Evolutionary conservation across 2,888 invertebrate species (phyloP).

Genomic region (Slavum lentiscoides): DNA sequence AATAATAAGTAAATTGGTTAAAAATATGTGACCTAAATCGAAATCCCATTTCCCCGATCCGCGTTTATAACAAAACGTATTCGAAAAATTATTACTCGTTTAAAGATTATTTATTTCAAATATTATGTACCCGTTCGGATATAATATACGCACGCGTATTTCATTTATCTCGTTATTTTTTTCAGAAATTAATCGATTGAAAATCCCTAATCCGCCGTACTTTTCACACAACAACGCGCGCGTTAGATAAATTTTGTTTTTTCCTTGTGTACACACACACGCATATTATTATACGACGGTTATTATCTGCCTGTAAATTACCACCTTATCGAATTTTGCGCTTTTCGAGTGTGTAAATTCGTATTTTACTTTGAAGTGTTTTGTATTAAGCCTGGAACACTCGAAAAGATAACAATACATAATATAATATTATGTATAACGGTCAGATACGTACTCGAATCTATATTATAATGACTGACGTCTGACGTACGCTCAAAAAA

Average conservation of each 20-base stretch:
- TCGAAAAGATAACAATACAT: slow-evolving; percentile 9
- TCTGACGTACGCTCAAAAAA: not conserved
- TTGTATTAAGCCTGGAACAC: slow-evolving; percentile 24
- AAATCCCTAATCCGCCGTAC: slow-evolving; percentile 4
- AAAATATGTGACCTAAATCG: too few relatives aligned
- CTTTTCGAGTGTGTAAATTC: not conserved
- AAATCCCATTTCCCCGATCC: too few relatives aligned
- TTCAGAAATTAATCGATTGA: not conserved
- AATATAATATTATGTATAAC: too few relatives aligned
- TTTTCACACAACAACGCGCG: not conserved
- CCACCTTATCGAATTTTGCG: not conserved
- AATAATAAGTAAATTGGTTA: too few relatives aligned
- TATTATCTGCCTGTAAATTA: not conserved
- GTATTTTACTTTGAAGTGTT: slow-evolving; percentile 14
- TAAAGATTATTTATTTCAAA: too few relatives aligned
- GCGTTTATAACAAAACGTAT: too few relatives aligned
- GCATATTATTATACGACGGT: too few relatives aligned
- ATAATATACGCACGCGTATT: too few relatives aligned
- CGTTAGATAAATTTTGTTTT: slow-evolving; percentile 14
- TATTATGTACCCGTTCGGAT: too few relatives aligned
- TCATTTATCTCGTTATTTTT: not conserved
- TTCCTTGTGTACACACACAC: slow-evolving; percentile 10
- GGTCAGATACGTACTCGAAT: slow-evolving; percentile 19
- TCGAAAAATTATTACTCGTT: too few relatives aligned
- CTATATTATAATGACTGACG: not conserved